A percentile compares a stretch with the other conserved stretches of the same genome.
phyloP scores from a whole-genome alignment of 2,888 invertebrate genomes.

The Meganola albula region DNA sequence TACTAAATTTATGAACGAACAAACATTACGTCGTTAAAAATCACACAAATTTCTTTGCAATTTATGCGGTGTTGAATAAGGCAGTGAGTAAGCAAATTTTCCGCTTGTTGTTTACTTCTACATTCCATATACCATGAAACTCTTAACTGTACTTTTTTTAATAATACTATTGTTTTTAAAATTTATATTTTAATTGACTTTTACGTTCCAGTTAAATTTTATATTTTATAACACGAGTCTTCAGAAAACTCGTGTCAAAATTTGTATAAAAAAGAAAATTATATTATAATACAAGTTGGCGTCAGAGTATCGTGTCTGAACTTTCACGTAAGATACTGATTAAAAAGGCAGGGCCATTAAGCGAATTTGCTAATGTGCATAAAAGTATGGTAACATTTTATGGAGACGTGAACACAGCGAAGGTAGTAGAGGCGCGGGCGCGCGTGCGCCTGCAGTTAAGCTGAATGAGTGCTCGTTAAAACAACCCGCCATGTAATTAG shows the following conservation, averaged over 20 bases:
- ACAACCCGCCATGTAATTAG: constrained; percentile 65
- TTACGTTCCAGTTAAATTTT: too few relatives aligned
- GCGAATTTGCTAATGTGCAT: constrained; percentile 29
- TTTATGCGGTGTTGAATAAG: constrained; percentile 36
- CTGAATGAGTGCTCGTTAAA: constrained; percentile 67
- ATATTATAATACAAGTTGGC: too few relatives aligned
- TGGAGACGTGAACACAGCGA: constrained; percentile 29
- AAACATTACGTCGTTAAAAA: constrained; percentile 55
- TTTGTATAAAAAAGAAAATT: too few relatives aligned
- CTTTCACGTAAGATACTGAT: constrained; percentile 24
- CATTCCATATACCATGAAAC: constrained; percentile 13
- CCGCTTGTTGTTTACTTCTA: constrained; percentile 19
- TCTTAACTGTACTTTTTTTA: constrained; percentile 17
- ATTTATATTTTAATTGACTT: too few relatives aligned
- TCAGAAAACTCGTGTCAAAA: too few relatives aligned
- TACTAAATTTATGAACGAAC: constrained; percentile 57
- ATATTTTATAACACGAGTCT: too few relatives aligned
- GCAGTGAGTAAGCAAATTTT: constrained; percentile 20
- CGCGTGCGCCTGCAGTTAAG: constrained; percentile 52
- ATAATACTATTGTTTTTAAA: too few relatives aligned
- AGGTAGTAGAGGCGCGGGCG: constrained; percentile 22
- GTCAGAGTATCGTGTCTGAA: constrained; percentile 16
- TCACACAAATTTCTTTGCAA: constrained; percentile 48
- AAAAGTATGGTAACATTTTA: constrained; percentile 35
- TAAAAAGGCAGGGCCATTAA: constrained; percentile 19